Evolutionary conservation across 2,113 vertebrate species (phyloP).

Genomic region (Oceanites oceanicus): DNA sequence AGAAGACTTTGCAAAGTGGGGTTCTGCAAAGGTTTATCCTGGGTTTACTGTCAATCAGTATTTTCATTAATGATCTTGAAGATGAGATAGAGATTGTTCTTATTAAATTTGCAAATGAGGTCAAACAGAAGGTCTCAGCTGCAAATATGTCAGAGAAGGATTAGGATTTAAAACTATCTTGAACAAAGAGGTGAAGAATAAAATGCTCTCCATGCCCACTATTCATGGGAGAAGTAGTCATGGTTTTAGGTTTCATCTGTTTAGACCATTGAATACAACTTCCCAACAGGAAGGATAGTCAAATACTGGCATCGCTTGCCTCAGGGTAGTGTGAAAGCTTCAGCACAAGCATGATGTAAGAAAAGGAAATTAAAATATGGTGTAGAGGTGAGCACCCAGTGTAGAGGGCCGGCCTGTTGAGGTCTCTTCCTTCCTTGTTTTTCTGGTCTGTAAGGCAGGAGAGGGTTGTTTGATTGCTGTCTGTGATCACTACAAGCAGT

Average conservation of each 20-base stretch:
- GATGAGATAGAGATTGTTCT: not conserved
- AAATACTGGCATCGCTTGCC: fast-evolving
- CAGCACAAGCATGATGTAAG: not conserved
- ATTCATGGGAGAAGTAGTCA: not conserved
- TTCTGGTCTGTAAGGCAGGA: not conserved
- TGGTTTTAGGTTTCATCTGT: not conserved
- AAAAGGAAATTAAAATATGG: not conserved
- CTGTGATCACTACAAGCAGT: not conserved
- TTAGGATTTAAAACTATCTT: not conserved
- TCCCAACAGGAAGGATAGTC: not conserved
- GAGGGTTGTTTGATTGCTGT: not conserved
- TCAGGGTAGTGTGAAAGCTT: not conserved
- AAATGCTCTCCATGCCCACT: not conserved
- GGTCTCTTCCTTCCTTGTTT: not conserved
- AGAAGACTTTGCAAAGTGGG: not conserved
- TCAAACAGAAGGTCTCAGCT: not conserved
- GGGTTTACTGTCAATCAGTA: not conserved
- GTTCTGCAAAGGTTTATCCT: not conserved
- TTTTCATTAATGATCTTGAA: not conserved
- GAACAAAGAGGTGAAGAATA: not conserved
- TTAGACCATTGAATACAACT: not conserved
- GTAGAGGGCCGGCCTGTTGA: not conserved
- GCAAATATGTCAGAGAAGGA: not conserved
- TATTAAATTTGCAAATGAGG: not conserved
- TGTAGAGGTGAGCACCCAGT: too few species aligned